Evolutionary conservation across 2,797 vertebrate genomes (phyloP).

Genomic region (Limosa lapponica): DNA sequence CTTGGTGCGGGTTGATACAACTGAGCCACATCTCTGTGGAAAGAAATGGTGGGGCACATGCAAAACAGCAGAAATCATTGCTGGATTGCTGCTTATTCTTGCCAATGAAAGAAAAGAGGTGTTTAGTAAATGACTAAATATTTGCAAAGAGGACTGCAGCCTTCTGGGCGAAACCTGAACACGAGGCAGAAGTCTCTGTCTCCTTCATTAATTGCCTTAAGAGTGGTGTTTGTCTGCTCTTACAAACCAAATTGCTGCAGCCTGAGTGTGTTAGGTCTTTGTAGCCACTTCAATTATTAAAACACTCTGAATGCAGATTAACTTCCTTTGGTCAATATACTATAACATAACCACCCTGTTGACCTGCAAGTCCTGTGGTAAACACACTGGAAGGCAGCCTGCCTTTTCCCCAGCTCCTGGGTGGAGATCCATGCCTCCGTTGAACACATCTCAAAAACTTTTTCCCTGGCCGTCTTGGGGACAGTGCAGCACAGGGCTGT

Average conservation of each 20-base stretch:
- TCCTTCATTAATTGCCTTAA: background rate
- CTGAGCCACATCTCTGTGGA: background rate
- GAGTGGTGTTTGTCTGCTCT: background rate
- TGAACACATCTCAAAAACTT: background rate
- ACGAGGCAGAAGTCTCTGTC: background rate
- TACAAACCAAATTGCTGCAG: background rate
- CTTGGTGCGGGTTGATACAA: background rate
- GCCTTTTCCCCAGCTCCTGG: background rate
- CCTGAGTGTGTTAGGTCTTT: background rate
- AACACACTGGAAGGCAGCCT: background rate
- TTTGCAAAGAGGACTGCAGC: background rate
- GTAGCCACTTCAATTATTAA: background rate
- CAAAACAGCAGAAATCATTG: background rate
- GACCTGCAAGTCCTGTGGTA: background rate
- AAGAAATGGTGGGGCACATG: accelerated
- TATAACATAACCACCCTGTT: background rate
- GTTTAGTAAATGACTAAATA: background rate
- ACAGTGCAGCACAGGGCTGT: background rate
- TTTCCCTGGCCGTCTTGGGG: background rate
- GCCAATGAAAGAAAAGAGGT: accelerated
- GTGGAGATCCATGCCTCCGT: background rate
- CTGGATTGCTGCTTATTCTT: background rate
- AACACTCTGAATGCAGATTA: background rate
- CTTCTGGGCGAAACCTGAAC: background rate
- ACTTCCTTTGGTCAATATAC: background rate